phyloP scores from a whole-genome alignment of 2,113 vertebrate species.

The Halichoeres trimaculatus region DNA sequence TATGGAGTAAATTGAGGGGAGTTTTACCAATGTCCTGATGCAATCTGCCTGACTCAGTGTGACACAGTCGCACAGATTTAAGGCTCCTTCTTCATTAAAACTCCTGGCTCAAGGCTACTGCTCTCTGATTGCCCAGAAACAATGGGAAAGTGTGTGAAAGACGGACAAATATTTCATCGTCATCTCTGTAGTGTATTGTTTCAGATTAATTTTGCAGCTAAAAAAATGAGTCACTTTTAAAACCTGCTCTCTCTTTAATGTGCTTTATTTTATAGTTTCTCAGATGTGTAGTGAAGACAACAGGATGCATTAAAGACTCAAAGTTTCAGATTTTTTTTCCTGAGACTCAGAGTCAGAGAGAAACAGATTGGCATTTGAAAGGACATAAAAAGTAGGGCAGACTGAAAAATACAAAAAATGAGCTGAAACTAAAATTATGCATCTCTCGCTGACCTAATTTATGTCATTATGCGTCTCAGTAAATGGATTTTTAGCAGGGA shows the following conservation, averaged over 20 bases:
- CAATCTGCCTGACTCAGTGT: constrained; percentile 10
- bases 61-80: constrained; percentile 4
- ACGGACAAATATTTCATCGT: background rate
- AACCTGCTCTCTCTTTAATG: background rate
- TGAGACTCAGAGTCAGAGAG: background rate
- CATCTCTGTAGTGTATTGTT: background rate
- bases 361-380: background rate
- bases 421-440: background rate
- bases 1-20: background rate
- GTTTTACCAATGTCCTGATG: constrained; percentile 8
- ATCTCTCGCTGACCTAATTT: background rate
- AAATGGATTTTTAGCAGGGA: background rate
- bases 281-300: background rate
- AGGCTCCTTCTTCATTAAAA: background rate
- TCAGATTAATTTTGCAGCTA: background rate
- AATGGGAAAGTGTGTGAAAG: background rate
- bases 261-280: background rate
- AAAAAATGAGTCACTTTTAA: background rate
- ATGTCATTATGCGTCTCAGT: background rate
- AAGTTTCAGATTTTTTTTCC: background rate
- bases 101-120: background rate
- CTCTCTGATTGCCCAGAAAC: background rate
- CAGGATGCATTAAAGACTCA: background rate
- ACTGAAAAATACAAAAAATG: background rate
- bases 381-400: background rate